Evolutionary conservation across 2,888 invertebrate species (phyloP).

Genomic region (Galerucella nymphaeae): DNA sequence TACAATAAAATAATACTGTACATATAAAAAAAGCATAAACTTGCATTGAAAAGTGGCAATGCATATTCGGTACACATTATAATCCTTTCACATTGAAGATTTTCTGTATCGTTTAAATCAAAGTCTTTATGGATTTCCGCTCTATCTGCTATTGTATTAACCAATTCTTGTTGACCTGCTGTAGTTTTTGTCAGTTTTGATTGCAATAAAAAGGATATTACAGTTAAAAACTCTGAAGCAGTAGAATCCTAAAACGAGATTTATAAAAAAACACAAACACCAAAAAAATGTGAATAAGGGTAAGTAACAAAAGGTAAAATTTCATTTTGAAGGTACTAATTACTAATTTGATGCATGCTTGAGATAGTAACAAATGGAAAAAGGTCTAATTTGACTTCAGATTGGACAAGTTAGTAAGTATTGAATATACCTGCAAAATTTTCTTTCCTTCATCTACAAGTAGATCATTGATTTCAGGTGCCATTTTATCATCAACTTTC

Average conservation of each 20-base stretch:
- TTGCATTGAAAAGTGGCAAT: constrained; percentile 89
- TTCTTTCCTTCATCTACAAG: constrained; percentile 83
- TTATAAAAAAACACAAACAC: not conserved
- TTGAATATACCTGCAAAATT: constrained; percentile 73
- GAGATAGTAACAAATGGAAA: too few relatives aligned
- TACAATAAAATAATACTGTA: too few relatives aligned
- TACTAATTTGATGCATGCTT: too few relatives aligned
- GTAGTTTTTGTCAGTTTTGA: constrained; percentile 85
- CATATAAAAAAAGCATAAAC: constrained; percentile 57
- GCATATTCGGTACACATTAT: constrained; percentile 89
- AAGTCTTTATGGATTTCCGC: constrained; percentile 78
- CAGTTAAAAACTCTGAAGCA: constrained; percentile 89
- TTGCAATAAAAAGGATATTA: constrained; percentile 87
- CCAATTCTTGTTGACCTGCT: constrained; percentile 86
- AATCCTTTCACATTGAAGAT: constrained; percentile 81
- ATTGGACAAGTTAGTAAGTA: too few relatives aligned
- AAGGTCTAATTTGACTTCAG: too few relatives aligned
- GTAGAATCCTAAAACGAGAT: constrained; percentile 77
- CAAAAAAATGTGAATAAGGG: too few relatives aligned
- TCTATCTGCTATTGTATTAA: constrained; percentile 86
- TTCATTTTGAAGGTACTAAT: too few relatives aligned
- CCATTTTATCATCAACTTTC: constrained; percentile 79
- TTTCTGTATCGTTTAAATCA: constrained; percentile 70
- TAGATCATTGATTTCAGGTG: constrained; percentile 84
- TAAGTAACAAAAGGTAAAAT: too few relatives aligned